Base-by-base conservation (phyloP, 2,113 vertebrate species). In the Cyphomyrus plagiostoma region DNA sequence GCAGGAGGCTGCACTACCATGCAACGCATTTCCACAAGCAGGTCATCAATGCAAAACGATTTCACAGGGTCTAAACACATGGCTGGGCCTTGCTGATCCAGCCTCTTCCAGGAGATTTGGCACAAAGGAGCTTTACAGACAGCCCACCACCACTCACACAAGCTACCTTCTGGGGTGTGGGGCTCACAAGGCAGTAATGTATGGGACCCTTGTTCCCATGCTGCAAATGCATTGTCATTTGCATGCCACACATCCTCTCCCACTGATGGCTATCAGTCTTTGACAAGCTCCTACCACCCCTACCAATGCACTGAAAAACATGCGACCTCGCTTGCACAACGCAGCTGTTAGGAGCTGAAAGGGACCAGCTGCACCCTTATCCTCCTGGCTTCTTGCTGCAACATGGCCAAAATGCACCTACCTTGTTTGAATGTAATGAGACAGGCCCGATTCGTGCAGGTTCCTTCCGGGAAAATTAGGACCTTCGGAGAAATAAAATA, bases 391-490 rank as follows among this genome's bases (percentile, higher is more conserved):
- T 21, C 35, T 19, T 49, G 6, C 11, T 30, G 35, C 19, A 42
- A 26, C 42, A 8, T 7, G 53, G 49, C 30, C 8, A 46, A 21
- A 70, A 26, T 46, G 50, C 49, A 70, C 95, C 95, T 91, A 98
- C 98, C 98, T 97, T 97, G 98, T 94, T 99, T 99, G 94, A 99
- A 99, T 45, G 98, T 98, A 95, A 99, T 99, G 90, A 99, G 96
- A 96, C 98, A 99, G 17, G 98, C 97, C 30, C 98, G 97, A 95
- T 99, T 99, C 92, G 98, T 99, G 93, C 98, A 99, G 23, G 98
- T 99, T 88, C 98, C 98, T 94, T 99, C 98, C 92, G 98, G 98
- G 92, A 99, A 99, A 95, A 99, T 96, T 88, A 99, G 94, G 90
- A 99, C 93, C 98, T 99, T 92, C 88, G 91, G 92, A 92, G 93